phyloP scores from a whole-genome alignment of 2,113 vertebrate genomes.

The Alethe castanea region DNA sequence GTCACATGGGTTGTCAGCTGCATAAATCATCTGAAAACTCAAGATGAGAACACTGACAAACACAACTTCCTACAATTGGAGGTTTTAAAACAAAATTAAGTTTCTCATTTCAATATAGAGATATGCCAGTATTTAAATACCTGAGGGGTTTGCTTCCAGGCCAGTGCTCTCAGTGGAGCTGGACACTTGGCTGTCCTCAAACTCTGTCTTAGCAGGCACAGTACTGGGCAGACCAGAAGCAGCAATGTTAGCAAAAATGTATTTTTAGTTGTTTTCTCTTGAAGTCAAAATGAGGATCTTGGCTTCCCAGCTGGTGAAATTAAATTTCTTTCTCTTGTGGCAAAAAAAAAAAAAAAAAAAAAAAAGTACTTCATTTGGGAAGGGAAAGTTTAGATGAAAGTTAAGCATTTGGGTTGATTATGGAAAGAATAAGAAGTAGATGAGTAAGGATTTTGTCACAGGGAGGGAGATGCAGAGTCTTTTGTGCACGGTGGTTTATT shows the following conservation, averaged over 20 bases:
- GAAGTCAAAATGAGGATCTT: constrained; percentile 31
- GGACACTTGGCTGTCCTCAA: neutral
- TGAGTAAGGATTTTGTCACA: neutral
- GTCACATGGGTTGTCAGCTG: neutral
- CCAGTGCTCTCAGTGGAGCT: neutral
- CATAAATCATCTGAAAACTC: neutral
- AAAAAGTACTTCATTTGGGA: neutral
- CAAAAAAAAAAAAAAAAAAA: neutral
- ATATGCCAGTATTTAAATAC: neutral
- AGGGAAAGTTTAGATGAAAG: neutral
- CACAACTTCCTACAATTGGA: neutral
- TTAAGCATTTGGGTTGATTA: neutral
- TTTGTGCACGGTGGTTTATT: constrained; percentile 29
- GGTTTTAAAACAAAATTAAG: neutral
- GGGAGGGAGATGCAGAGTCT: neutral
- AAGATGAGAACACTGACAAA: neutral
- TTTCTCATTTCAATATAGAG: neutral
- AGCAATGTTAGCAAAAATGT: constrained; percentile 1
- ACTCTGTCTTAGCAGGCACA: neutral
- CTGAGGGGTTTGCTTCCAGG: neutral
- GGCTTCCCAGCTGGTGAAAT: neutral
- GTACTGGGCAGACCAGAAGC: neutral
- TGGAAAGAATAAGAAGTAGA: neutral
- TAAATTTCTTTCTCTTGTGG: neutral
- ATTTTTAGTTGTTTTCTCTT: constrained; percentile 38